A percentile compares a stretch with the other conserved stretches of the same genome.
Conservation (phyloP, 2,888 invertebrate genomes). For the Latheticus oryzae region DNA sequence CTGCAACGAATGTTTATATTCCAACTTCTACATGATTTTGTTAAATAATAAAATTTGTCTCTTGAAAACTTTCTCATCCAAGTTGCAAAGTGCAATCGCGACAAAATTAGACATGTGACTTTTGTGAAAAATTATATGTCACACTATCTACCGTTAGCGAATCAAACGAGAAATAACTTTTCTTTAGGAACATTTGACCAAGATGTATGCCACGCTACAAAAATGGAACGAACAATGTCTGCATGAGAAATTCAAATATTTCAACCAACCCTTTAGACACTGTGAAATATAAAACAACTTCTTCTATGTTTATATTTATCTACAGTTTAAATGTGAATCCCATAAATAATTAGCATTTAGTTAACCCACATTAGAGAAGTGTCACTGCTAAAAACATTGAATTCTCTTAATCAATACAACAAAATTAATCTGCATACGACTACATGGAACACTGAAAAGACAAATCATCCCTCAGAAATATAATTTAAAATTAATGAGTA, state of each 20-base stretch:
- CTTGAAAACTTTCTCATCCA: too few relatives aligned
- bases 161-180: too few relatives aligned
- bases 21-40: too few relatives aligned
- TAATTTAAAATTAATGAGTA: constrained; percentile 22
- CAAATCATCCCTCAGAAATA: constrained; percentile 11
- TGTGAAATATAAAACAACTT: constrained; percentile 20
- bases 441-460: constrained; percentile 11
- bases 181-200: too few relatives aligned
- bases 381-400: constrained; percentile 8
- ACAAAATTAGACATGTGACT: too few relatives aligned
- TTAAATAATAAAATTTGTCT: too few relatives aligned
- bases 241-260: constrained; percentile 29
- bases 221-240: constrained; percentile 5
- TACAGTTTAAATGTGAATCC: constrained; percentile 8
- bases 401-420: constrained; percentile 12
- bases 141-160: too few relatives aligned
- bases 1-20: too few relatives aligned
- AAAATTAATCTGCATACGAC: constrained; percentile 15
- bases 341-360: constrained; percentile 24
- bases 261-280: constrained; percentile 23
- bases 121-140: too few relatives aligned
- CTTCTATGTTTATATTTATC: constrained; percentile 34
- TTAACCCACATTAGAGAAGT: constrained; percentile 25
- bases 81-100: too few relatives aligned
- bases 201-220: not conserved